A percentile compares a stretch with the other conserved stretches of the same genome.
Evolutionary conservation across 2,797 vertebrate genomes (phyloP).

Genomic region (Fistularia tabacaria): DNA sequence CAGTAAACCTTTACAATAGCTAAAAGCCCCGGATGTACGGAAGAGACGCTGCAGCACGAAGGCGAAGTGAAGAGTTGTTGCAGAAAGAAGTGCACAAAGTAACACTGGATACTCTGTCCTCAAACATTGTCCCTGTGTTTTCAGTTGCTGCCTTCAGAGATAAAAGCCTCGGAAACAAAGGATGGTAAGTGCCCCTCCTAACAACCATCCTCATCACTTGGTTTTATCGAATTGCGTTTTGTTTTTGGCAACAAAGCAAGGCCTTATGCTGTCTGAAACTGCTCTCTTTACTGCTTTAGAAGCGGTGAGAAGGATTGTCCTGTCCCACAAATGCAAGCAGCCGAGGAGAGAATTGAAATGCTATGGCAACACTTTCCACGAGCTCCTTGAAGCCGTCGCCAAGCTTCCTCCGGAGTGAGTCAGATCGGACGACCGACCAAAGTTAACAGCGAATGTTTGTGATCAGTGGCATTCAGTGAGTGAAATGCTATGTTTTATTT

Average conservation of each 20-base stretch:
- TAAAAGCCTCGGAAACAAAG: background rate
- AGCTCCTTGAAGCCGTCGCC: conserved; percentile 58
- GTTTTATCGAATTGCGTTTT: too few relatives aligned
- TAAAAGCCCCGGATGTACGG: too few relatives aligned
- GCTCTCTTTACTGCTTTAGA: conserved; percentile 15
- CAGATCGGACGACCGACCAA: background rate
- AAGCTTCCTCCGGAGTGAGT: conserved; percentile 67
- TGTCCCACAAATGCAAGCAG: conserved; percentile 42
- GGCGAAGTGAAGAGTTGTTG: too few relatives aligned
- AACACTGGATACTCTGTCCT: too few relatives aligned
- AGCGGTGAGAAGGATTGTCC: conserved; percentile 3
- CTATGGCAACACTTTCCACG: conserved; percentile 51
- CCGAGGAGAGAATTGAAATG: conserved; percentile 49
- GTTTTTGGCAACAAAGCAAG: background rate
- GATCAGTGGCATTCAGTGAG: background rate
- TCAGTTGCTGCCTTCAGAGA: conserved; percentile 17
- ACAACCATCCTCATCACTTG: too few relatives aligned
- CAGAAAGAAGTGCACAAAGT: too few relatives aligned
- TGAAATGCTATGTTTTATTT: conserved; percentile 9
- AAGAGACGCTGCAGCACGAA: too few relatives aligned
- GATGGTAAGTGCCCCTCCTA: conserved; percentile 20
- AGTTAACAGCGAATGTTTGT: background rate
- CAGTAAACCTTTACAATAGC: too few relatives aligned
- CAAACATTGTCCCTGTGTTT: background rate
- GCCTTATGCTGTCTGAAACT: background rate